Evolutionary conservation across 2,888 invertebrate species (phyloP).

Genomic region (Caenorhabditis afra): DNA sequence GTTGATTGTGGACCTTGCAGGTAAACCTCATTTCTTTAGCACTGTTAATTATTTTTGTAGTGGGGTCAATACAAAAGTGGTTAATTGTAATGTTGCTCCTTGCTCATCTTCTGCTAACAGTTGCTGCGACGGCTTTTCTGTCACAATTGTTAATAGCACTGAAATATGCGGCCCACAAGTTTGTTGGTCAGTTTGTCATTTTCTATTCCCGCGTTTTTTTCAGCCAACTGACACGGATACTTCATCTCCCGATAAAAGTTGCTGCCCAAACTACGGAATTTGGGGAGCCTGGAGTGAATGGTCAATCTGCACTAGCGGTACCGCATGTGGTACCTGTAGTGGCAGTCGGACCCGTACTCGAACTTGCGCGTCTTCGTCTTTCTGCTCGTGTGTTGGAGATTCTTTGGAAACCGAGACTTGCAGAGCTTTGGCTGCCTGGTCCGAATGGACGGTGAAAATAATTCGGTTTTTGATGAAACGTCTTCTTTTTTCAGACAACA

Average conservation of each 20-base stretch:
- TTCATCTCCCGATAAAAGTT: slow-evolving; percentile 29
- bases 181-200: no score
- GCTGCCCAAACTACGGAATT: slow-evolving; percentile 56
- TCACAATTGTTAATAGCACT: slow-evolving; percentile 19
- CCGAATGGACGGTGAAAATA: slow-evolving; percentile 63
- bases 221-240: slow-evolving; percentile 36
- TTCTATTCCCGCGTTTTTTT: no score
- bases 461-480: no score
- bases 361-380: slow-evolving; percentile 39
- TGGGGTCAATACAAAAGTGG: slow-evolving; percentile 46
- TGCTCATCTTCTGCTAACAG: slow-evolving; percentile 43
- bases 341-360: slow-evolving; percentile 45
- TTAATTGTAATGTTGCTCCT: slow-evolving; percentile 51
- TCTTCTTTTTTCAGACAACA: slow-evolving; percentile 31
- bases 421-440: slow-evolving; percentile 49
- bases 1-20: slow-evolving; percentile 43
- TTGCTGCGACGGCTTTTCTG: slow-evolving; percentile 41
- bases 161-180: slow-evolving; percentile 62
- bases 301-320: slow-evolving; percentile 51
- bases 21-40: not conserved
- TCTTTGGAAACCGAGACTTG: slow-evolving; percentile 40
- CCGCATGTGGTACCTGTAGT: slow-evolving; percentile 58
- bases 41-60: slow-evolving; percentile 30
- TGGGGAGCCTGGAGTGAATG: slow-evolving; percentile 67
- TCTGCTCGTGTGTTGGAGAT: slow-evolving; percentile 53